phyloP scores from a whole-genome alignment of 2,797 vertebrate genomes.

The Clarias pachynema region DNA sequence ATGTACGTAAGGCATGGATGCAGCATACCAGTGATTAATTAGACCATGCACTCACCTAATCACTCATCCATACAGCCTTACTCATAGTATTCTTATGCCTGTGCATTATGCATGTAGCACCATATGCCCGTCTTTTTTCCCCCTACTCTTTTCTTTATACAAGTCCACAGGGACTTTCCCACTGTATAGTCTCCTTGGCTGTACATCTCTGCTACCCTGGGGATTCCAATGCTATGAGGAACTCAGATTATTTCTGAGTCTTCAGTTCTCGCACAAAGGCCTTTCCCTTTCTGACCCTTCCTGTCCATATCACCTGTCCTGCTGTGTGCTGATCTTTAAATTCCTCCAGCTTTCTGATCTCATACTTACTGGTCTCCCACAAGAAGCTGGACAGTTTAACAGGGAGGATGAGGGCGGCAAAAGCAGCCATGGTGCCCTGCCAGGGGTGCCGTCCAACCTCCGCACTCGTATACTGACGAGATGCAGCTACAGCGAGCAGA shows the following conservation, averaged over 20 bases:
- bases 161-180: conserved; percentile 34
- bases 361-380: conserved; percentile 67
- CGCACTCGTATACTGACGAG: conserved; percentile 26
- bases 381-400: conserved; percentile 55
- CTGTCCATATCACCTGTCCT: conserved; percentile 73
- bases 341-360: conserved; percentile 65
- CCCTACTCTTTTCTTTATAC: conserved; percentile 29
- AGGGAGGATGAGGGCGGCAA: conserved; percentile 27
- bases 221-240: conserved; percentile 30
- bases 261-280: not conserved
- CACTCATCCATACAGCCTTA: not conserved
- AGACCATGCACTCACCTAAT: not conserved
- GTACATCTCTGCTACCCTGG: conserved; percentile 6
- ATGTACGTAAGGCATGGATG: not conserved
- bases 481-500: conserved; percentile 9
- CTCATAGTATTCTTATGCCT: not conserved
- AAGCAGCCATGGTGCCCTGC: conserved; percentile 31
- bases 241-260: conserved; percentile 61
- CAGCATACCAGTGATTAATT: not conserved
- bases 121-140: conserved; percentile 57
- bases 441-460: conserved; percentile 30
- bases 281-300: conserved; percentile 69
- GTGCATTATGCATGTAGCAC: not conserved
- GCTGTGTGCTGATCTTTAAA: conserved; percentile 74
- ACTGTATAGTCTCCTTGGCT: conserved; percentile 9